These are phyloP conservation scores for Capitulum mitella DNA, from an alignment of 2,888 invertebrate species.

Conservation along the genomic window DNA sequence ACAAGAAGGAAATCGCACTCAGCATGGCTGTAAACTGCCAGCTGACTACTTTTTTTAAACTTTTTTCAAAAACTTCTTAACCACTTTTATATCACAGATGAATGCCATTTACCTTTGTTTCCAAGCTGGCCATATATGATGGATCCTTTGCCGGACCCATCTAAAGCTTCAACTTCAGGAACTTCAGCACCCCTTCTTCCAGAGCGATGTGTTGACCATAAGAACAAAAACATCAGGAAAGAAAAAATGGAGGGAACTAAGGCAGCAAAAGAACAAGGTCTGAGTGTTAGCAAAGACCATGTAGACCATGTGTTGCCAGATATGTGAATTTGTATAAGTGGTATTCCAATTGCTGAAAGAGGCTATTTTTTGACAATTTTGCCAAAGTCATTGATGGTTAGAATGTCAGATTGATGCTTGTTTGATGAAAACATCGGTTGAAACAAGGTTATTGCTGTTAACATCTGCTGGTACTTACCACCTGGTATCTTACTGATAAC, in stretches of 20 bases:
- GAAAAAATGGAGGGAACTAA: constrained; percentile 41
- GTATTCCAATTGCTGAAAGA: too few relatives aligned
- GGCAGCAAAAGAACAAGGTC: constrained; percentile 42
- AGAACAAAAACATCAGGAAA: constrained; percentile 42
- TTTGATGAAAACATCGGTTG: too few relatives aligned
- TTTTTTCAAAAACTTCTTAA: not conserved
- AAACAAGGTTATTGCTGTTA: too few relatives aligned
- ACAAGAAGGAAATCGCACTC: too few relatives aligned
- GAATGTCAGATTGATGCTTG: too few relatives aligned
- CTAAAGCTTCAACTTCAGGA: not conserved
- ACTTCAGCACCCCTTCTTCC: not conserved
- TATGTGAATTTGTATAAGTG: not conserved
- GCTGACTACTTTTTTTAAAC: not conserved
- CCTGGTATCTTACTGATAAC: too few relatives aligned
- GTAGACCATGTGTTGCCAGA: not conserved
- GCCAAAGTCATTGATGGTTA: too few relatives aligned
- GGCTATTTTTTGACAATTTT: too few relatives aligned
- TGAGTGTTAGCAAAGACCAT: too few relatives aligned
- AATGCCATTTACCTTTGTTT: not conserved
- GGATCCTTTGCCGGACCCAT: not conserved
- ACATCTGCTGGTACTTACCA: not conserved
- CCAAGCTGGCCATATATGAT: not conserved
- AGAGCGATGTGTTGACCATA: constrained; percentile 31
- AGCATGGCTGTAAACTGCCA: too few relatives aligned
- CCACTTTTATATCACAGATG: not conserved